Evolutionary conservation across 2,888 invertebrate genomes (phyloP).

Genomic region (Zhuqinia jingwanae): DNA sequence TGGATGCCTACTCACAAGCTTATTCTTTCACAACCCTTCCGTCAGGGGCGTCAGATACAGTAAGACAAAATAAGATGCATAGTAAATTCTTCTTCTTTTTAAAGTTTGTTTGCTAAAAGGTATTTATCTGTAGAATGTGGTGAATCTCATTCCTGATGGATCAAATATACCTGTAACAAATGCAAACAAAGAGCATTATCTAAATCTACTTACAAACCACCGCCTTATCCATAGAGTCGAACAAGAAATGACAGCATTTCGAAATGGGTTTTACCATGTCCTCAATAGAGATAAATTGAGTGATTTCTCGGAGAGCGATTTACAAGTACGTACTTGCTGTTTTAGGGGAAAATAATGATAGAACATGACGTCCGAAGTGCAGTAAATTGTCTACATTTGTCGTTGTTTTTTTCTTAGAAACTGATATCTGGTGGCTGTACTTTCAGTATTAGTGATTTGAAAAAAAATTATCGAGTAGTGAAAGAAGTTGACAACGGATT

Average conservation of each 20-base stretch:
- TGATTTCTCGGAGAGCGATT: constrained; percentile 41
- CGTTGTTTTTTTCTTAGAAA: constrained; percentile 7
- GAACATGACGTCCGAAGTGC: background rate
- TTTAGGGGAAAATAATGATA: too few species aligned
- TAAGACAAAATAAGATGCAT: background rate
- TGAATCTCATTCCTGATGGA: constrained; percentile 46
- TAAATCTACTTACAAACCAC: constrained; percentile 21
- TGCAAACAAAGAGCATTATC: constrained; percentile 46
- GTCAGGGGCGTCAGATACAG: background rate
- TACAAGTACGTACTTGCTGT: constrained; percentile 7
- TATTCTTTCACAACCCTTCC: constrained; percentile 39
- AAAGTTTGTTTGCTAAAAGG: background rate
- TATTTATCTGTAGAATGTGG: background rate
- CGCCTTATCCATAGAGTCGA: constrained; percentile 39
- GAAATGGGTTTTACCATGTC: constrained; percentile 40
- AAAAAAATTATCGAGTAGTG: constrained; percentile 33
- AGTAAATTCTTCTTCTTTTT: background rate
- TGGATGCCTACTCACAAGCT: background rate
- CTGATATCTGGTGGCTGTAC: constrained; percentile 39
- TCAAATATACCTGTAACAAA: constrained; percentile 30
- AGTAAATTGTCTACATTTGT: too few species aligned
- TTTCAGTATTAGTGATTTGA: constrained; percentile 25
- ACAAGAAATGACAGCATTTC: constrained; percentile 34
- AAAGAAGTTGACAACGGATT: constrained; percentile 31
- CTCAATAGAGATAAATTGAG: constrained; percentile 36